Evolutionary conservation across 2,797 vertebrate genomes (phyloP), one percentile per base, ranked within the genome.

Genomic region (Nannoperca australis): DNA sequence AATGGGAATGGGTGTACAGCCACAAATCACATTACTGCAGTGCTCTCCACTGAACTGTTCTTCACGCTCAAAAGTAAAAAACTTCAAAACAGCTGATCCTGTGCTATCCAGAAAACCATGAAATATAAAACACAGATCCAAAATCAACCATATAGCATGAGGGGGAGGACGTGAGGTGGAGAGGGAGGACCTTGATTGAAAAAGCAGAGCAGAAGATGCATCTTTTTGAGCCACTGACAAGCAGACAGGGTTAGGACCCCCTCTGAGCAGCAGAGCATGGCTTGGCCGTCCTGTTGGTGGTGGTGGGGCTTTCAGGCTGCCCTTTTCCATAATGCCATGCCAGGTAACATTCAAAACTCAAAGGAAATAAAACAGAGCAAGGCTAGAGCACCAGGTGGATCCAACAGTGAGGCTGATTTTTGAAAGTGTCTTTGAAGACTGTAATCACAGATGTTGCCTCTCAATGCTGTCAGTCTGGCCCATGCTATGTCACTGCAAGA

Each of bases 261-360:
- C 7, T 22, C 74, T 54, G 83, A 78, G 88, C 70, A 53, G 47
- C 69, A 81, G 76, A 63, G 76, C 72, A 74, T 10, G 34, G 79
- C 76, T 54, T 11, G 61, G 68, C 50, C 34, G 10, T 68, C 84
- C 82, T 78, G 74, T 78, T 72, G 65, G 32, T 81, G 85, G 70
- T 55, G 62, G 78, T 9, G 76, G 80, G 59, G 62, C 80, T 86
- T 91, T 91, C 76, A 86, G 83, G 78, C 76, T 89, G 86, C 78
- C 86, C 86, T 93, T 91, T 90, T 88, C 87, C 70, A 73, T 71
- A 85, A 79, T 73, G 63, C 60, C 90, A 86, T 9, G 62, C 90
- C 89, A 88, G 42, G 86, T 79, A 81, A 85, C 78, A 84, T 85
- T 89, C 74, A 84, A 82, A 90, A 80, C 78, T 81, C 85, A 90